Evolutionary conservation across 2,797 vertebrate species (phyloP), one percentile per base, ranked within the genome.

Genomic region (Acipenser ruthenus): DNA sequence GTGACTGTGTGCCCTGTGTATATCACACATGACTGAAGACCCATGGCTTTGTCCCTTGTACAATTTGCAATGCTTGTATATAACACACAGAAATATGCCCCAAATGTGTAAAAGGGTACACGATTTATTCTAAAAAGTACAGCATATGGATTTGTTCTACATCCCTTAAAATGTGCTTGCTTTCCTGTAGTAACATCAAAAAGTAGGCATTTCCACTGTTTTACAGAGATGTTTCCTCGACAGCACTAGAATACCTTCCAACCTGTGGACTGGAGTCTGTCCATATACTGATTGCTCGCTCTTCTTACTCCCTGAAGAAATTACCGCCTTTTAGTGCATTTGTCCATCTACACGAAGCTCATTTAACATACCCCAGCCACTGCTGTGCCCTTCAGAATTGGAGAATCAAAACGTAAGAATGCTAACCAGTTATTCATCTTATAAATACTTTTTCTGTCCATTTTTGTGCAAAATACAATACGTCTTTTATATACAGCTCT

Each of bases 321-420:
- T 65, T 96, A 65, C 91, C 92, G 67, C 78, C 90, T 0, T 83
- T 93, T 72, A 85, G 87, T 68, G 88, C 88, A 65, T 89, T 95
- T 65, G 72, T 75, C 70, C 93, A 71, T 65, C 86, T 95, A 56
- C 77, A 88, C 73, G 87, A 91, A 50, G 93, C 93, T 53, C 82
- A 86, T 10, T 77, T 95, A 68, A 95, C 93, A 0, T 95, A 93
- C 70, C 92, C 92, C 71, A 95, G 92, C 73, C 93, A 95, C 82
- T 96, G 94, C 78, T 95, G 94, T 63, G 87, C 91, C 23, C 88
- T 96, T 74, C 82, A 75, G 71, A 89, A 84, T 68, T 79, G 86
- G 84, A 84, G 80, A 75, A 75, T 73, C 37, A 79, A 86, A 71
- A 87, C 88, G 91, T 93, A 77, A 88, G 76, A 85, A 47, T 0